Evolutionary conservation across 2,888 invertebrate species (phyloP), one percentile per base, ranked within the genome.

Genomic region (Dicyrtomina minuta): DNA sequence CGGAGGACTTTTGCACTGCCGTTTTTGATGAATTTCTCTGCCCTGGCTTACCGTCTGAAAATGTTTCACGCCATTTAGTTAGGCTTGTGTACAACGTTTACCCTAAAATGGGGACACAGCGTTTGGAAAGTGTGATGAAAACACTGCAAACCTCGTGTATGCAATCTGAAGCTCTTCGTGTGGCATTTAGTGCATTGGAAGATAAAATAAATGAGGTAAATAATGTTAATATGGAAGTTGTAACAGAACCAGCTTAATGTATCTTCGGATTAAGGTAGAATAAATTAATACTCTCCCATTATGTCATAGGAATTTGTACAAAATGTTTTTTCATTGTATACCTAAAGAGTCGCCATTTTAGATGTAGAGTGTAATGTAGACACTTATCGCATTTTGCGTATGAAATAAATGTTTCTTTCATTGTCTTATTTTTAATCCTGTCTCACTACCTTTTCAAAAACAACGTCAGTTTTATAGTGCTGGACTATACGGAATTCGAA

Each of bases 21-120:
- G 87, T 97, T 53, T 96, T 97, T 83, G 96, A 96, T 82, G 95
- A 96, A 81, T 96, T 96, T 82, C 91, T 97, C 80, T 90, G 95
- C 82, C 93, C 94, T 68, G 92, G 92, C 0, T 84, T 96, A 20
- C 88, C 90, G 1, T 88, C 91, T 73, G 96, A 96, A 80, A 96
- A 95, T 84, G 95, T 96, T 0, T 90, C 92, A 3, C 87, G 94
- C 62, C 97, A 97, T 84, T 85, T 96, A 80, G 83, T 96, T 58
- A 93, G 96, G 81, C 84, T 97, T 60, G 82, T 96, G 44, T 96
- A 93, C 92, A 93, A 93, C 80, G 89, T 94, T 73, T 89, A 95
- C 82, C 89, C 88, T 22, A 93, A 92, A 82, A 82, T 96, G 70
- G 93, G 94, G 0, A 86, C 88, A 2, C 87, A 87, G 51, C 87